Evolutionary conservation across 2,888 invertebrate genomes (phyloP).

Genomic region (Drosophila bunnanda): DNA sequence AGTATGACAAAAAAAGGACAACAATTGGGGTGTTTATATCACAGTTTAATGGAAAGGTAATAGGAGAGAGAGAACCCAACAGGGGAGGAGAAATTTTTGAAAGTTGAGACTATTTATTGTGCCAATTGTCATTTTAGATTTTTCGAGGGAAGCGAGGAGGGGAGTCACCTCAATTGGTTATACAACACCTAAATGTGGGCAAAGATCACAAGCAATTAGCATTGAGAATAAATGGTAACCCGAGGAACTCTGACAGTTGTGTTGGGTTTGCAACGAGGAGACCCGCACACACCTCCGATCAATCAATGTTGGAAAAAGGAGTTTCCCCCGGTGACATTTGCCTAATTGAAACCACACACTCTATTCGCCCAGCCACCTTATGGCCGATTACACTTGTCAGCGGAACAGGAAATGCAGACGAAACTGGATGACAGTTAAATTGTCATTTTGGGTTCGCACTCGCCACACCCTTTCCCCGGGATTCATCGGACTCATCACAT

Average conservation of each 20-base stretch:
- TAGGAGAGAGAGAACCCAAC: conserved; percentile 58
- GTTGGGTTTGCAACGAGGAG: conserved; percentile 6
- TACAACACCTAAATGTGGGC: conserved; percentile 70
- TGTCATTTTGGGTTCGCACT: conserved; percentile 61
- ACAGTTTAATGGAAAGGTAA: conserved; percentile 67
- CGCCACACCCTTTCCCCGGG: conserved; percentile 1
- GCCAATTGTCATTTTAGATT: conserved; percentile 56
- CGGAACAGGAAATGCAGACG: conserved; percentile 33
- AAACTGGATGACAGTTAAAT: conserved; percentile 76
- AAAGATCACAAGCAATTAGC: conserved; percentile 75
- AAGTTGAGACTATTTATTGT: conserved; percentile 74
- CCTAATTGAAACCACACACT: conserved; percentile 70
- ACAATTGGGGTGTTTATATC: conserved; percentile 72
- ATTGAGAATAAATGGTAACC: conserved; percentile 55
- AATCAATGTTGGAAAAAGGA: conserved; percentile 42
- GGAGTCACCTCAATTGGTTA: conserved; percentile 52
- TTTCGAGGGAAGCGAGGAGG: conserved; percentile 10
- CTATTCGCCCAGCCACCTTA: conserved; percentile 49
- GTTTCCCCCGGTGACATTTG: conserved; percentile 47
- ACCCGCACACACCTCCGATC: conserved; percentile 49
- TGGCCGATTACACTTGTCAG: conserved; percentile 76
- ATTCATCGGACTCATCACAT: conserved; percentile 10
- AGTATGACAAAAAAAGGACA: conserved; percentile 28
- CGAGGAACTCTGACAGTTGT: conserved; percentile 65
- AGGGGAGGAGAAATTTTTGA: conserved; percentile 68